A percentile compares a stretch with the other conserved stretches of the same genome.
Evolutionary conservation across 2,797 vertebrate species (phyloP).

Genomic region (Mormyrops attenuatus): DNA sequence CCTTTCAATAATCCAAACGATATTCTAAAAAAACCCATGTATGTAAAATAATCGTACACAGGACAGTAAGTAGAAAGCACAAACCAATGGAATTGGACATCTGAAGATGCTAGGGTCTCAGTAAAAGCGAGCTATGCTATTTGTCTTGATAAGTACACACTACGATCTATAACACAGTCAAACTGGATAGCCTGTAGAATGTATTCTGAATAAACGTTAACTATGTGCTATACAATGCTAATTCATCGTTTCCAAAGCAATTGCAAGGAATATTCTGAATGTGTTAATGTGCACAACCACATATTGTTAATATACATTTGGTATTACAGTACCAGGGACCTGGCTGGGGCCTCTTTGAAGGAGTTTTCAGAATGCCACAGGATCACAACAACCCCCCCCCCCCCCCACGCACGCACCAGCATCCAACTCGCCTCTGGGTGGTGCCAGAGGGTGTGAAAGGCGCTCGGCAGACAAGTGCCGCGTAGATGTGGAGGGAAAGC

Average conservation of each 20-base stretch:
- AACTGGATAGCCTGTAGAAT: slow-evolving; percentile 51
- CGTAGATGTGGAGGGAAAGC: not conserved
- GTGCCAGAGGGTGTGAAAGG: not conserved
- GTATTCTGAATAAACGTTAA: slow-evolving; percentile 51
- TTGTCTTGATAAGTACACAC: slow-evolving; percentile 61
- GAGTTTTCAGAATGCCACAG: slow-evolving; percentile 48
- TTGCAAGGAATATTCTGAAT: slow-evolving; percentile 40
- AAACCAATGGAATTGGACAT: slow-evolving; percentile 53
- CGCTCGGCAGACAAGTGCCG: not conserved
- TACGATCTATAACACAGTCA: slow-evolving; percentile 50
- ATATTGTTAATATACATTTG: slow-evolving; percentile 54
- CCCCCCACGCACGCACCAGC: not conserved
- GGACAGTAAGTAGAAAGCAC: slow-evolving; percentile 63
- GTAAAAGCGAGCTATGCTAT: slow-evolving; percentile 46
- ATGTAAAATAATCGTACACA: slow-evolving; percentile 72
- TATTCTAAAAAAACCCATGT: slow-evolving; percentile 73
- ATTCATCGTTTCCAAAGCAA: slow-evolving; percentile 50
- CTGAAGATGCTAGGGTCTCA: slow-evolving; percentile 23
- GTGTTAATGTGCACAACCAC: slow-evolving; percentile 35
- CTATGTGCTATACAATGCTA: slow-evolving; percentile 56
- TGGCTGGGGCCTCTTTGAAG: slow-evolving; percentile 47
- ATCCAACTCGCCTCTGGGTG: not conserved
- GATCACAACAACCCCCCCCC: not conserved
- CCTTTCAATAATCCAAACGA: slow-evolving; percentile 69
- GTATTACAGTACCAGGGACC: slow-evolving; percentile 46